Base-by-base conservation (phyloP, 1,140 invertebrate genomes). In the Dinoponera quadriceps region DNA sequence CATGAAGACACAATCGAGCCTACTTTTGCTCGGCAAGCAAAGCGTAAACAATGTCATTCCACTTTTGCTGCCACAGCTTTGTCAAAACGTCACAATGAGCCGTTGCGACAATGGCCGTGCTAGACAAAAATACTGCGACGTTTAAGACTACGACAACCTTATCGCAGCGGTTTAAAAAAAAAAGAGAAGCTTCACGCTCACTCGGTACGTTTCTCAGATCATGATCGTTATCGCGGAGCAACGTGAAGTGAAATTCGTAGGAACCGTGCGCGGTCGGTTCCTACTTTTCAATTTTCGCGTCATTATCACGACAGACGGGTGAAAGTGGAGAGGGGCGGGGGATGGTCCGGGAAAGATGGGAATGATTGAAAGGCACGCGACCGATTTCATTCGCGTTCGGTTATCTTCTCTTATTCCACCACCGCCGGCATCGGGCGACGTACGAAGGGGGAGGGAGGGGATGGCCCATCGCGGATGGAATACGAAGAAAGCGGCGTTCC, bases 301-400 rank as follows among this genome's bases (percentile, higher is more conserved):
- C 44, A 16, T 83, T 69, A 71, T 25, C 25, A 13, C 27, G 38
- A 49, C 5, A 5, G 2, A 5, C 2, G 2, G 29, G 29, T 33
- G 5, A 33, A 33, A 33, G 29, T 9, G 14, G 7, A 22, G n/a
- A 59, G 13, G 44, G 3, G 18, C 7, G 2, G 27, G 13, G 3
- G 14, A 20, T 27, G n/a, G 22, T 25, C 1, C 14, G 25, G 65
- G 38, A 25, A 3, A 48, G 27, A 20, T 33, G 60, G 33, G 54
- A 74, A 62, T 66, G 59, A 71, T 83, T 73, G 66, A 75, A 73
- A 73, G 80, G 55, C 74, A 83, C 60, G 85, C 80, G 84, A 65
- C 78, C 83, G 85, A 86, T 87, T 87, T 86, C 66, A 84, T 84
- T 68, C 81, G 74, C 84, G 72, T 87, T 83, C 84, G 59, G 62